Base-by-base conservation (phyloP, 2,113 vertebrate genomes). In the Guaruba guarouba region DNA sequence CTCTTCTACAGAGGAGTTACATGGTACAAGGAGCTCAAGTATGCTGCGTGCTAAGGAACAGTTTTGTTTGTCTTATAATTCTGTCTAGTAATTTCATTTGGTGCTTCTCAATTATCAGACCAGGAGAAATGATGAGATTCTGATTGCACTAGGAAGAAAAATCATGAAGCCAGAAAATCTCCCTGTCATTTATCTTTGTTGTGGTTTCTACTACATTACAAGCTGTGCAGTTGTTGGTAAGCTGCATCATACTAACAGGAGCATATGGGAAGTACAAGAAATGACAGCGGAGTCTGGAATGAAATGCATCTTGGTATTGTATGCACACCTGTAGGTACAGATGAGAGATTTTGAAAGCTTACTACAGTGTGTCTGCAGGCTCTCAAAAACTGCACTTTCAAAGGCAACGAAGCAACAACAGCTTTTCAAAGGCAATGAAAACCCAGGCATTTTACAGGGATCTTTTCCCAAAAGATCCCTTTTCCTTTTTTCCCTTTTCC, bases 41-140 rank as follows among this genome's bases (percentile, higher is more conserved):
- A 79, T 0, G 4, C 20, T 0, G 0, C n/a, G 19, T 23, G 48
- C 57, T 35, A 86, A 75, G 43, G 23, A 46, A 6, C 39, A 55
- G 20, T 76, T 87, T 29, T 62, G 43, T 55, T 82, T 93, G 67
- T 35, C 37, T 90, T 90, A 39, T 31, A 54, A 52, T 61, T 83
- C 59, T 49, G 17, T 51, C 52, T 12, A 48, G 39, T 31, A 44
- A 75, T 55, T 92, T 82, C 11, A 62, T 68, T 61, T 95, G 51
- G 13, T 39, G 46, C 49, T 83, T 90, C 63, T 83, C 20, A 63
- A 22, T 43, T 77, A 67, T 31, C 37, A 83, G 86, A 31, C 39
- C 23, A 48, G 51, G 51, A 86, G 52, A 92, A 61, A 71, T 12
- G 19, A 19, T 1, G 11, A 84, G 27, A 87, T 85, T 82, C 57